Evolutionary conservation across 2,113 vertebrate genomes (phyloP).

Genomic region (Prinia subflava): DNA sequence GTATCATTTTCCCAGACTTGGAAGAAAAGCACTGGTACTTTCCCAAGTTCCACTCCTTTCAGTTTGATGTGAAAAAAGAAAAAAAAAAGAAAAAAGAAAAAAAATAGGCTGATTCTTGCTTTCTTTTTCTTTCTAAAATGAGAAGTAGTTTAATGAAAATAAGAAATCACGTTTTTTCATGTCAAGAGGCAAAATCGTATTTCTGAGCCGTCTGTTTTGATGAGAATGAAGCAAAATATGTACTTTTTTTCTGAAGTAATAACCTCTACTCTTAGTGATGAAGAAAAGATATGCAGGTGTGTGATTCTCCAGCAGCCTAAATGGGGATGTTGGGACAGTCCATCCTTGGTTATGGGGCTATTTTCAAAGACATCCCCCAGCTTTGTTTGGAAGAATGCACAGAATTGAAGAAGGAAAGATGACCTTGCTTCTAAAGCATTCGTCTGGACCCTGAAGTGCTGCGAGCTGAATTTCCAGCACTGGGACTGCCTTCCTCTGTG

Average conservation of each 20-base stretch:
- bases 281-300: not conserved
- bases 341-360: not conserved
- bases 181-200: not conserved
- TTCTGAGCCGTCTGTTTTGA: not conserved
- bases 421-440: constrained; percentile 6
- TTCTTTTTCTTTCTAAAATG: not conserved
- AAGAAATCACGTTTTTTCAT: not conserved
- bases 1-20: constrained; percentile 45
- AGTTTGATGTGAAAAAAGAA: not conserved
- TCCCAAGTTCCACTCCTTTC: not conserved
- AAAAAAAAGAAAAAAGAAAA: not conserved
- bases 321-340: not conserved
- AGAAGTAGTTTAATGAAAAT: not conserved
- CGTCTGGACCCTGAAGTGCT: not conserved
- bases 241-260: not conserved
- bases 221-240: not conserved
- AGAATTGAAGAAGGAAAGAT: not conserved
- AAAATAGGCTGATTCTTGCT: not conserved
- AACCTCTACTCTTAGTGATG: not conserved
- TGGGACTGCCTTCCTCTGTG: not conserved
- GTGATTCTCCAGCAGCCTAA: not conserved
- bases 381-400: not conserved
- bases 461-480: not conserved
- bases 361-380: not conserved
- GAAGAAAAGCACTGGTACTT: constrained; percentile 16